Percentiles rank a stretch among this genome's conserved stretches.
Evolutionary conservation across 2,113 vertebrate species (phyloP).

Genomic region (Sinocyclocheilus grahami): DNA sequence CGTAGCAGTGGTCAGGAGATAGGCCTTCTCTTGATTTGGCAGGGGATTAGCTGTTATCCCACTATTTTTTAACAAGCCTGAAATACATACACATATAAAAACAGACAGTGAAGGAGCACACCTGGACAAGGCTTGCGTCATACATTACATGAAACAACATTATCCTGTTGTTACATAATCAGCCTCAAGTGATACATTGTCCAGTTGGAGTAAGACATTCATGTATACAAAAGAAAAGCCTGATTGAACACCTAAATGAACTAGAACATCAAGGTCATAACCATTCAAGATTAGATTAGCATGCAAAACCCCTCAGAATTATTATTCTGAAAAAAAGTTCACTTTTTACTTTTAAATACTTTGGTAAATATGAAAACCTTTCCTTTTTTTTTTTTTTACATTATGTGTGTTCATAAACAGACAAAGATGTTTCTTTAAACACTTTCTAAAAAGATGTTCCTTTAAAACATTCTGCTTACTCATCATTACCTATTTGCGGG

Average conservation of each 20-base stretch:
- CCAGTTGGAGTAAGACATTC: background rate
- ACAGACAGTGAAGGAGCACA: constrained; percentile 45
- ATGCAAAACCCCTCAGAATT: background rate
- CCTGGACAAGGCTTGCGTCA: background rate
- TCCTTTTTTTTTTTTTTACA: no score
- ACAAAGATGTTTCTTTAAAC: background rate
- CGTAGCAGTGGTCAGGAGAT: constrained; percentile 79
- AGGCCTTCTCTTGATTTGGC: constrained; percentile 82
- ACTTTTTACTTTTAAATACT: background rate
- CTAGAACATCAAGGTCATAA: constrained; percentile 5
- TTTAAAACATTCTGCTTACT: background rate
- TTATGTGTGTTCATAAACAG: background rate
- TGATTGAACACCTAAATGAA: background rate
- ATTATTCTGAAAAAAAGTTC: background rate
- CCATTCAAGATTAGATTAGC: background rate
- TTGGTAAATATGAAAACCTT: background rate
- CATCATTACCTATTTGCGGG: constrained; percentile 84
- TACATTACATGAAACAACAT: background rate
- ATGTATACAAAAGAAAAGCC: background rate
- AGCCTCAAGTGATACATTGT: background rate
- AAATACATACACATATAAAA: constrained; percentile 41
- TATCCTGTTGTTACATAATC: constrained; percentile 5
- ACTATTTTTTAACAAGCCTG: constrained; percentile 81
- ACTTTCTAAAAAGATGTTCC: background rate
- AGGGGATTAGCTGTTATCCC: constrained; percentile 75